Conservation (phyloP, 2,888 invertebrate species). For the Molorchus minor region DNA sequence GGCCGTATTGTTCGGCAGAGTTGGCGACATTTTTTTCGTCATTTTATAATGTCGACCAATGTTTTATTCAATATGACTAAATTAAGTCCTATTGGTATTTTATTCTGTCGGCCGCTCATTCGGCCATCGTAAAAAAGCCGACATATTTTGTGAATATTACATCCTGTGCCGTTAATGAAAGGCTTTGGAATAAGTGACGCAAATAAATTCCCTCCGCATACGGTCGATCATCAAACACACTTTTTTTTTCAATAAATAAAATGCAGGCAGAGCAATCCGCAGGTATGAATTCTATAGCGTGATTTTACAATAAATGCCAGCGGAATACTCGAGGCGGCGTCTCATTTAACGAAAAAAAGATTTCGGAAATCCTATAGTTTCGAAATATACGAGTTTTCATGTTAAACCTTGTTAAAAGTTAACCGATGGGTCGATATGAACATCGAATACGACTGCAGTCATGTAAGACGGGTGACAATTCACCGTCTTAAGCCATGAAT, state of each 20-base stretch:
- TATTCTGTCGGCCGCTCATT: slow-evolving; percentile 30
- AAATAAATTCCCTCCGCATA: slow-evolving; percentile 6
- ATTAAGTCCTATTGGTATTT: slow-evolving; percentile 41
- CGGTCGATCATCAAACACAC: neutral
- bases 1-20: slow-evolving; percentile 42
- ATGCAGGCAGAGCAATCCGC: neutral
- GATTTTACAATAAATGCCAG: no score
- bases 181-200: slow-evolving; percentile 10
- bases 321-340: no score
- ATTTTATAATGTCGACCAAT: slow-evolving; percentile 38
- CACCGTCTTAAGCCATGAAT: no score
- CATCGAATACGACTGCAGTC: no score
- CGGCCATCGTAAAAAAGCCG: slow-evolving; percentile 18
- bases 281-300: no score
- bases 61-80: slow-evolving; percentile 44
- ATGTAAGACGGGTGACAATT: no score
- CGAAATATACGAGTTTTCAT: no score
- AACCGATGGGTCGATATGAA: no score
- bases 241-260: slow-evolving; percentile 3
- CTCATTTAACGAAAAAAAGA: no score
- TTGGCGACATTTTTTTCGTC: slow-evolving; percentile 46
- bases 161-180: slow-evolving; percentile 18
- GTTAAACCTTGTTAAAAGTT: no score
- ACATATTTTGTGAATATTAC: slow-evolving; percentile 20
- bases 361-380: no score